Percentiles rank a stretch among this genome's conserved stretches.
Evolutionary conservation across 2,113 vertebrate genomes (phyloP).

Genomic region (Steatornis caripensis): DNA sequence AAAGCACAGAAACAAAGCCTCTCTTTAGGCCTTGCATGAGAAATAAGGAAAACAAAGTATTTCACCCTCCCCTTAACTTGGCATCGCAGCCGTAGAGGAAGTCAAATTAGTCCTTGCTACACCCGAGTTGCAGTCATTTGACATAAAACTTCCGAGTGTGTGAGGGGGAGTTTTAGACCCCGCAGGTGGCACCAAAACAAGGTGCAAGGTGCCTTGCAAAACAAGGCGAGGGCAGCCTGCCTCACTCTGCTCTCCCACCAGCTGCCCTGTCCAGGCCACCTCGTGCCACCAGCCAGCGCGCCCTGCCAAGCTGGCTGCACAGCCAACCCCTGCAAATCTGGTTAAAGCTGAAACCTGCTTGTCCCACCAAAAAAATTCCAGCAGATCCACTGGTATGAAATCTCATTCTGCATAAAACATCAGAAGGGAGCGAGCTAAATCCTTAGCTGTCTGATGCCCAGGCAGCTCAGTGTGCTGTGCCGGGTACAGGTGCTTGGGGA

Average conservation of each 20-base stretch:
- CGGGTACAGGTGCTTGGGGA: fast-evolving
- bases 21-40: neutral
- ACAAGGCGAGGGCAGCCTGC: neutral
- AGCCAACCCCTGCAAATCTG: neutral
- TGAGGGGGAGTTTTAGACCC: neutral
- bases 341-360: neutral
- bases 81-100: neutral
- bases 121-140: neutral
- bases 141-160: fast-evolving
- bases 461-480: neutral
- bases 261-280: neutral
- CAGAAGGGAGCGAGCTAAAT: neutral
- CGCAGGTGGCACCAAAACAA: fast-evolving
- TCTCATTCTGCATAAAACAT: neutral
- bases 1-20: neutral
- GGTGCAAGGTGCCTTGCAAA: too few relatives aligned
- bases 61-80: neutral
- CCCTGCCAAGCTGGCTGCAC: neutral
- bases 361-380: neutral
- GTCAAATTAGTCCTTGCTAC: neutral
- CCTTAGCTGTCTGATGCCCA: neutral
- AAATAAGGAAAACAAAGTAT: neutral
- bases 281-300: fast-evolving
- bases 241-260: neutral
- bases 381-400: neutral